Conservation (phyloP, 2,888 invertebrate species). For the Conomelus anceps region DNA sequence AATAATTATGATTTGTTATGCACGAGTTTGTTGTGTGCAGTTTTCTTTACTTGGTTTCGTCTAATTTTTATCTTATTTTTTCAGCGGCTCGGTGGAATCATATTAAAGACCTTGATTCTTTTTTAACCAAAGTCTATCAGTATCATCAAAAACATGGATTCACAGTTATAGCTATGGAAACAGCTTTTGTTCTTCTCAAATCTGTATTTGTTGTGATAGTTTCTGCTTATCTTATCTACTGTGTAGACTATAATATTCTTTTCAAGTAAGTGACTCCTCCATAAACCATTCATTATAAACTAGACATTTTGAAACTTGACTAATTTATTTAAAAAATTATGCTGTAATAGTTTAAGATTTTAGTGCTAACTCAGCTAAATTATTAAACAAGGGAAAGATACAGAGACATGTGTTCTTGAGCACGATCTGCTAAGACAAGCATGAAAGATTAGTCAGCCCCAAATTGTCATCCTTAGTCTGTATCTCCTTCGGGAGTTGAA, state of each 20-base stretch:
- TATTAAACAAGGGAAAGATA: too few relatives aligned
- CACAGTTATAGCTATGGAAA: slow-evolving; percentile 78
- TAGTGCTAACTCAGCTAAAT: too few relatives aligned
- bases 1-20: too few relatives aligned
- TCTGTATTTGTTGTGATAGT: slow-evolving; percentile 85
- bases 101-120: slow-evolving; percentile 92
- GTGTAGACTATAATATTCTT: slow-evolving; percentile 77
- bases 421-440: too few relatives aligned
- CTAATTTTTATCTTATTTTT: slow-evolving; percentile 28
- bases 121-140: slow-evolving; percentile 90
- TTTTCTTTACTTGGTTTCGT: not conserved
- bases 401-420: too few relatives aligned
- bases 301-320: too few relatives aligned
- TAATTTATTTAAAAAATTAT: too few relatives aligned
- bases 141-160: slow-evolving; percentile 97
- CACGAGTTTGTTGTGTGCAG: not conserved
- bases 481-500: too few relatives aligned
- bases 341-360: too few relatives aligned
- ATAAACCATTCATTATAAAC: slow-evolving; percentile 14
- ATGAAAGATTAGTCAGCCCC: too few relatives aligned
- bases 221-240: slow-evolving; percentile 75
- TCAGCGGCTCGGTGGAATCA: slow-evolving; percentile 84
- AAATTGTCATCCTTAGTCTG: too few relatives aligned
- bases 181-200: slow-evolving; percentile 71
- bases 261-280: slow-evolving; percentile 53